A percentile compares a stretch with the other conserved stretches of the same genome.
phyloP scores from a whole-genome alignment of 2,113 vertebrate species.

The Xerus inauris region DNA sequence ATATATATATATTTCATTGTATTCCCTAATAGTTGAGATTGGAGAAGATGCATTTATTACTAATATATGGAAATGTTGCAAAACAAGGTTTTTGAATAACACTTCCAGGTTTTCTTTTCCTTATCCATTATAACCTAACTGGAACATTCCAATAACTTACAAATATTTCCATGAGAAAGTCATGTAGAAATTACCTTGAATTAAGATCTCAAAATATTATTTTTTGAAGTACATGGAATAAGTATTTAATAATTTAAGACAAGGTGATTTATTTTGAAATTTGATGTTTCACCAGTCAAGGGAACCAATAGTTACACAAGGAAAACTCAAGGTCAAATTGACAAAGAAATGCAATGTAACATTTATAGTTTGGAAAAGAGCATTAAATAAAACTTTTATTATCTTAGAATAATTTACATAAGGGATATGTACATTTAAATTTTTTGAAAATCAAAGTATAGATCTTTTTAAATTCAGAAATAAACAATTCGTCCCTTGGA shows the following conservation, averaged over 20 bases:
- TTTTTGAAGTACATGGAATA: background rate
- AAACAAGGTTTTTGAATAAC: background rate
- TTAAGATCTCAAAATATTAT: background rate
- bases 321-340: background rate
- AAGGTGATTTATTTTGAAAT: background rate
- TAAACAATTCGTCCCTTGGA: background rate
- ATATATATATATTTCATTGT: background rate
- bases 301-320: background rate
- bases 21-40: background rate
- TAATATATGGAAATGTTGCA: background rate
- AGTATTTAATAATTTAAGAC: background rate
- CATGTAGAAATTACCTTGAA: background rate
- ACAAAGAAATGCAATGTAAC: background rate
- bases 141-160: background rate
- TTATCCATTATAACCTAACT: background rate
- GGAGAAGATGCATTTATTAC: background rate
- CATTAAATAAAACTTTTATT: background rate
- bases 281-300: background rate
- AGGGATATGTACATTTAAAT: background rate
- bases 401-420: conserved; percentile 1
- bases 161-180: background rate
- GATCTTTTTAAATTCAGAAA: background rate
- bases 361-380: background rate
- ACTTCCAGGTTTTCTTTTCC: background rate
- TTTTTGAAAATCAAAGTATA: background rate